Evolutionary conservation across 2,888 invertebrate genomes (phyloP).

Genomic region (Callinectes sapidus): DNA sequence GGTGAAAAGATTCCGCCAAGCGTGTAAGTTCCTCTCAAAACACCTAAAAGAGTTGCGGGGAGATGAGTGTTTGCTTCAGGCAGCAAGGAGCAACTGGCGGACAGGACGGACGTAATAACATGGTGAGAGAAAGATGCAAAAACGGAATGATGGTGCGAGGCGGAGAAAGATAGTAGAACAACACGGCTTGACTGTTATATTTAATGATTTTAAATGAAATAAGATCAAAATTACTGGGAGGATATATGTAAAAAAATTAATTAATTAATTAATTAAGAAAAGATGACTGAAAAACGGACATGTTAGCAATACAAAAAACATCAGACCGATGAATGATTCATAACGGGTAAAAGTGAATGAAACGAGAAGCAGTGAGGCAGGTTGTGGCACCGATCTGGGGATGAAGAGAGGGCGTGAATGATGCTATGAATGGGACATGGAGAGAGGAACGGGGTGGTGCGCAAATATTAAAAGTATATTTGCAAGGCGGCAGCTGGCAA

Average conservation of each 20-base stretch:
- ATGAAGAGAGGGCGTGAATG: neutral
- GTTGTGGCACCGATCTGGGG: neutral
- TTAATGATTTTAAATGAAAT: neutral
- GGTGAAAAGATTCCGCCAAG: constrained; percentile 26
- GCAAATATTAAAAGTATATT: neutral
- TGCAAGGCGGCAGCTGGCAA: neutral
- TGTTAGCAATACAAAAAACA: neutral
- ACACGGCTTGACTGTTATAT: neutral
- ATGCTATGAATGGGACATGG: neutral
- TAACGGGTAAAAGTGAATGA: neutral
- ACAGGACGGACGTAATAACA: neutral
- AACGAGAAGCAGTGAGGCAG: neutral
- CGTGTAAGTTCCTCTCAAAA: constrained; percentile 36
- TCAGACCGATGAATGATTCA: neutral
- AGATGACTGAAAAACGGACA: neutral
- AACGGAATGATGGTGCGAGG: neutral
- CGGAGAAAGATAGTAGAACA: neutral
- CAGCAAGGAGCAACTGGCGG: neutral
- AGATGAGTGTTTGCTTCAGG: constrained; percentile 17
- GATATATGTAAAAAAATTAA: neutral
- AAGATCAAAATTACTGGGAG: neutral
- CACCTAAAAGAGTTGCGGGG: constrained; percentile 23
- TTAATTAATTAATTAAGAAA: neutral
- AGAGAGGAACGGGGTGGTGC: neutral
- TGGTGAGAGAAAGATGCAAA: neutral